phyloP scores from a whole-genome alignment of 2,888 invertebrate genomes.

The Folsomia candida region DNA sequence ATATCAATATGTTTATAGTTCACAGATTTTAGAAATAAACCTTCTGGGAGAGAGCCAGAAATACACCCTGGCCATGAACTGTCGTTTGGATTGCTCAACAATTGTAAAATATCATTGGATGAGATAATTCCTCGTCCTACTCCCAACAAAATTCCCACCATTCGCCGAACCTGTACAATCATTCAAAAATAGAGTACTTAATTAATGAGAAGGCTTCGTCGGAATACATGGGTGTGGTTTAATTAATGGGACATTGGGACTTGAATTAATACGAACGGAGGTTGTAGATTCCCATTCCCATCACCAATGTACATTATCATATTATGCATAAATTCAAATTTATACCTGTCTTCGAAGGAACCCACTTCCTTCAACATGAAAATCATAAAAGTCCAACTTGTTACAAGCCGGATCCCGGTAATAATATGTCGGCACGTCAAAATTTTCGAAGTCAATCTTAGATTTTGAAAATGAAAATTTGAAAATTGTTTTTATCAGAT shows the following conservation, averaged over 20 bases:
- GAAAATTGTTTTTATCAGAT: conserved; percentile 31
- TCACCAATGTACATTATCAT: background rate
- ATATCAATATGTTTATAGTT: conserved; percentile 33
- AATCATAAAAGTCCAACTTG: conserved; percentile 39
- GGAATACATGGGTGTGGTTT: no score
- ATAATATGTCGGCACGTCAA: conserved; percentile 7
- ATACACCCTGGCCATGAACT: background rate
- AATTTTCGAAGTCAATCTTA: background rate
- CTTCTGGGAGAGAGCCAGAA: conserved; percentile 23
- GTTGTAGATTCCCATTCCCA: no score
- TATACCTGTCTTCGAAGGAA: conserved; percentile 46
- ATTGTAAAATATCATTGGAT: conserved; percentile 27
- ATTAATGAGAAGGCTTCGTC: background rate
- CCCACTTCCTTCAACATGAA: conserved; percentile 46
- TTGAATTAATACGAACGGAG: no score
- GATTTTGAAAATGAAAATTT: conserved; percentile 27
- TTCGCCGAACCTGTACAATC: conserved; percentile 42
- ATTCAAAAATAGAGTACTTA: no score
- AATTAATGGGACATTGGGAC: no score
- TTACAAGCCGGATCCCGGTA: conserved; percentile 16
- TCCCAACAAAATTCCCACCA: conserved; percentile 39
- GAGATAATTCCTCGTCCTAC: conserved; percentile 32
- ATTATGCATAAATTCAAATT: background rate
- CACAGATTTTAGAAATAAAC: conserved; percentile 42
- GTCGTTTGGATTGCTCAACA: conserved; percentile 42